These are phyloP conservation scores for Halichoerus grypus DNA, from an alignment of 2,113 vertebrate species.

Conservation along the genomic window DNA sequence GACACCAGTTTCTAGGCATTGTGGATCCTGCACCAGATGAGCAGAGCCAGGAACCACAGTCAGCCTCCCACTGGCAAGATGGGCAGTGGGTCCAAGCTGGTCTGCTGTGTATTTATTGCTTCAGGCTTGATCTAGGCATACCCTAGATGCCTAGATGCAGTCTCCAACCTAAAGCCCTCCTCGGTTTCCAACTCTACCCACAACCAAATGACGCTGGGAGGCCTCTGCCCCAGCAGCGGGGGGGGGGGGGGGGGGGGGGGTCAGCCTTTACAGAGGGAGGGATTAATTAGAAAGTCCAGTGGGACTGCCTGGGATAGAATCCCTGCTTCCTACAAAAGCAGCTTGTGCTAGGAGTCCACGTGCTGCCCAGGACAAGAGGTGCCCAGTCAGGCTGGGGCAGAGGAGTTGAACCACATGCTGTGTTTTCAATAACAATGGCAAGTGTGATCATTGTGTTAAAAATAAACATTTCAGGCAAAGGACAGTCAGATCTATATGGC, in stretches of 20 bases:
- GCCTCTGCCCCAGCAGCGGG: neutral
- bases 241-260: neutral
- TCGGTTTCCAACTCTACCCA: neutral
- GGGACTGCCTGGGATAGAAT: neutral
- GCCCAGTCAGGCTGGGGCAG: neutral
- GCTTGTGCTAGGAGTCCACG: neutral
- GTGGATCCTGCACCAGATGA: accelerated
- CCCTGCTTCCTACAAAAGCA: neutral
- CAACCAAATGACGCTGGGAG: neutral
- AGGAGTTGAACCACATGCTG: neutral
- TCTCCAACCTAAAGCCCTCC: neutral
- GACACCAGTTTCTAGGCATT: neutral
- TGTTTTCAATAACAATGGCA: neutral
- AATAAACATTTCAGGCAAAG: neutral
- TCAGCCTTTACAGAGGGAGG: neutral
- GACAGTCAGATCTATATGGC: neutral
- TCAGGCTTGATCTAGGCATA: neutral
- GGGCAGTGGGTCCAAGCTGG: neutral
- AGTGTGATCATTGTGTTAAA: neutral
- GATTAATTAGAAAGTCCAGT: neutral
- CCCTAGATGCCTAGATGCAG: no score
- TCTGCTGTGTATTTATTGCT: neutral
- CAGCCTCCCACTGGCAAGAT: neutral
- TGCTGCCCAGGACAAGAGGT: slow-evolving; percentile 5
- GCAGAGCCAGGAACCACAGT: neutral